Percentiles rank a stretch among this genome's conserved stretches.
Evolutionary conservation across 2,113 vertebrate genomes (phyloP).

Genomic region (Clupea harengus): DNA sequence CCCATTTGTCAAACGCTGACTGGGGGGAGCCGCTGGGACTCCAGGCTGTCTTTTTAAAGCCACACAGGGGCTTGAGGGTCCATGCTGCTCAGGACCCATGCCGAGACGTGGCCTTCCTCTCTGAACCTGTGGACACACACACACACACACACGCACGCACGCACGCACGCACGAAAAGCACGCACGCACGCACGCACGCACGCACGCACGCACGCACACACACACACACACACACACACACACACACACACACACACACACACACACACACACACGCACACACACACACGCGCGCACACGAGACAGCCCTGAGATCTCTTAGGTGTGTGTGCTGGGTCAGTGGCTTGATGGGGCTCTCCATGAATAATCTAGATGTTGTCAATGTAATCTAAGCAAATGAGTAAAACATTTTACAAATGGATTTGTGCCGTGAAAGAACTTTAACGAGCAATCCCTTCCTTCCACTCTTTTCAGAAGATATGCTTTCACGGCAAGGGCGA

Average conservation of each 20-base stretch:
- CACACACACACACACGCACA: too few species aligned
- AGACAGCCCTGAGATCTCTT: not conserved
- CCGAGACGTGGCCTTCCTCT: not conserved
- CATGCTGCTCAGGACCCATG: not conserved
- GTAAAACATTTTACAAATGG: not conserved
- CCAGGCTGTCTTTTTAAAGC: conserved; percentile 12
- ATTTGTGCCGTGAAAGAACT: not conserved
- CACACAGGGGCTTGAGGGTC: conserved; percentile 8
- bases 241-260: too few species aligned
- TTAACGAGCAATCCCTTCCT: not conserved
- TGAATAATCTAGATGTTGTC: not conserved
- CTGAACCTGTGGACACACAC: not conserved
- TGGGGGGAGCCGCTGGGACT: not conserved
- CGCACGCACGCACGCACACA: too few species aligned
- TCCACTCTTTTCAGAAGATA: not conserved
- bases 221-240: too few species aligned
- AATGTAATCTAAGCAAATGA: not conserved
- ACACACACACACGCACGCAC: too few species aligned
- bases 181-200: too few species aligned
- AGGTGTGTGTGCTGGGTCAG: not conserved
- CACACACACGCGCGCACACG: too few species aligned
- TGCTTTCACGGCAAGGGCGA: not conserved
- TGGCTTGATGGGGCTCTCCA: not conserved
- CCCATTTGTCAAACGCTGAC: conserved; percentile 5
- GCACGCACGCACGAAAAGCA: too few species aligned